Conservation (phyloP, 1,140 invertebrate genomes). For the Bradynema listronoti region DNA sequence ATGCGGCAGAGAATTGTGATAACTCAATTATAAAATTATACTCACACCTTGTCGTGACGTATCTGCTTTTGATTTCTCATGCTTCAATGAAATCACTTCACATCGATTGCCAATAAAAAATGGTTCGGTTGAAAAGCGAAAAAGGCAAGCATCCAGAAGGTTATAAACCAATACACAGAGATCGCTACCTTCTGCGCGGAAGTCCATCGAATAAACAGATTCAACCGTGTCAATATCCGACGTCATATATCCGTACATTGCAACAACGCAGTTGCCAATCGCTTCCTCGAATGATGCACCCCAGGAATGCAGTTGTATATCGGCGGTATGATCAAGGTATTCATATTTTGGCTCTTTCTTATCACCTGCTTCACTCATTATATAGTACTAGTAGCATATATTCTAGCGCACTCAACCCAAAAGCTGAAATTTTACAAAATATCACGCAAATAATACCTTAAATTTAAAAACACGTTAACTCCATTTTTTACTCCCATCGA, state of each 20-base stretch:
- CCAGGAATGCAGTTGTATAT: constrained; percentile 91
- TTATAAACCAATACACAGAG: constrained; percentile 79
- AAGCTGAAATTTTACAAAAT: background rate
- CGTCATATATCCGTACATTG: constrained; percentile 96
- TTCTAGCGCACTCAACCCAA: background rate
- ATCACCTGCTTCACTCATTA: no score
- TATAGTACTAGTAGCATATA: constrained; percentile 7
- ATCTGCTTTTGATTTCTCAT: no score
- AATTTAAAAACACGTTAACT: background rate
- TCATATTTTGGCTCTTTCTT: no score
- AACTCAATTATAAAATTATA: no score
- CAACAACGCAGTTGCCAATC: constrained; percentile 85
- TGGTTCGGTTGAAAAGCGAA: constrained; percentile 82
- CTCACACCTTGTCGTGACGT: no score
- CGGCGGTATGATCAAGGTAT: constrained; percentile 88
- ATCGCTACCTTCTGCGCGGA: constrained; percentile 66
- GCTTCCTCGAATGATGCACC: constrained; percentile 78
- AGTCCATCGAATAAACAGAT: constrained; percentile 63
- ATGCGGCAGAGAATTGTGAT: no score
- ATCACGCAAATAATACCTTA: background rate
- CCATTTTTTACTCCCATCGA: background rate
- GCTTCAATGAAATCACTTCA: no score
- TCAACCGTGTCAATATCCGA: constrained; percentile 70
- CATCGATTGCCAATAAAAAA: constrained; percentile 66
- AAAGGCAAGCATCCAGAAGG: constrained; percentile 89